Evolutionary conservation across 2,113 vertebrate species (phyloP), one percentile per base, ranked within the genome.

Genomic region (Scortum barcoo): DNA sequence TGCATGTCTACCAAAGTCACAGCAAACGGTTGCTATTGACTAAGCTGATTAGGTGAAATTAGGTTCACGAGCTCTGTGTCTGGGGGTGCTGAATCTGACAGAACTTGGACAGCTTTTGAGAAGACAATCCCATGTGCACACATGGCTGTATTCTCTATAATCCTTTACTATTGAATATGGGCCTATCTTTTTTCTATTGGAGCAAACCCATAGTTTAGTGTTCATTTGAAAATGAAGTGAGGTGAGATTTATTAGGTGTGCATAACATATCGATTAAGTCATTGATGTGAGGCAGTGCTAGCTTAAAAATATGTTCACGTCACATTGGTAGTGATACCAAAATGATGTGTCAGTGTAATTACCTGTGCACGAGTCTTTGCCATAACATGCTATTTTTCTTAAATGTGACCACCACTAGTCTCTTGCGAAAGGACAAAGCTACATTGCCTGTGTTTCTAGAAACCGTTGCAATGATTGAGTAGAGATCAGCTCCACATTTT

Each of bases 1-100:
- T 90, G 93, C 91, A 92, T 93, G 91, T 94, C 93, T 94, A 89
- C 87, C 89, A 93, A 93, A 93, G 93, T 94, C 92, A 93, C 81
- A 84, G 91, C 89, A 92, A 95, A 95, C 69, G 91, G 93, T 94
- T 94, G 92, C 91, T 91, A 92, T 94, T 95, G 93, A 92, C 94
- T 95, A 95, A 95, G 95, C 95, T 95, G 94, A 95, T 95, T 95
- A 95, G 91, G 87, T 91, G 88, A 95, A 95, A 94, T 94, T 95
- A 93, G 91, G 94, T 95, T 95, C 93, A 92, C 89, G 73, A 88
- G 92, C 92, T 90, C 88, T 92, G 87, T 91, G 92, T 92, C 91
- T 93, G 81, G 89, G 94, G 93, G 90, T 93, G 91, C 92, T 89
- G 91, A 88, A 94, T 93, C 90, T 93, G 94, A 91, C 92, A 92